Evolutionary conservation across 2,113 vertebrate species (phyloP).

Genomic region (Danionella cerebrum): DNA sequence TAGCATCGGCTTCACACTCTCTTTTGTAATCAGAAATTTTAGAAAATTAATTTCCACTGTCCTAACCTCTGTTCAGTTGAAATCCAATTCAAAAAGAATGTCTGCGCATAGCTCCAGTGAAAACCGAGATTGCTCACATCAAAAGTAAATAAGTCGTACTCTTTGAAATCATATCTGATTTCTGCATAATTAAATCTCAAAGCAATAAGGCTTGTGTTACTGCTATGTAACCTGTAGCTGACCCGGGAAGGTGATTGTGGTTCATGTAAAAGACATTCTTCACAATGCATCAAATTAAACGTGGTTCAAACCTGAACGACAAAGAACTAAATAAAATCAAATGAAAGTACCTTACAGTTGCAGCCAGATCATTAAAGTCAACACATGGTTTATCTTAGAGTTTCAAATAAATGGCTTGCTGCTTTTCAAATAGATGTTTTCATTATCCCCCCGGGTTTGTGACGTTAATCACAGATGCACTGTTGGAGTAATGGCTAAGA

Average conservation of each 20-base stretch:
- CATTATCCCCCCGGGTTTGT: background rate
- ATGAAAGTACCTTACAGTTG: background rate
- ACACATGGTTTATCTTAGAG: background rate
- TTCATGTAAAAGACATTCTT: background rate
- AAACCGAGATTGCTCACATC: background rate
- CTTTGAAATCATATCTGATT: background rate
- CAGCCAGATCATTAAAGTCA: background rate
- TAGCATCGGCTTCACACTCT: too few relatives aligned
- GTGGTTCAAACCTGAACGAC: background rate
- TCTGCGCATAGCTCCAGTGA: background rate
- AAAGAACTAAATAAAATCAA: background rate
- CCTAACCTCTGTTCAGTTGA: background rate
- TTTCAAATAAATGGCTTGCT: background rate
- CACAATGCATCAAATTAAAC: background rate
- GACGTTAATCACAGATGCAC: background rate
- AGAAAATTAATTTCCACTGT: background rate
- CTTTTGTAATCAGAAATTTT: background rate
- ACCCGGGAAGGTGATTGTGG: background rate
- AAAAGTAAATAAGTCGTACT: background rate
- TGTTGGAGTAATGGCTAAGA: background rate
- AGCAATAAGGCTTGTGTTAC: background rate
- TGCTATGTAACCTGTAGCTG: background rate
- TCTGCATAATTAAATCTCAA: background rate
- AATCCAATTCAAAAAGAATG: background rate
- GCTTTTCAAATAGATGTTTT: background rate